Conservation (phyloP, 2,888 invertebrate genomes). For the Hylaea fasciaria region DNA sequence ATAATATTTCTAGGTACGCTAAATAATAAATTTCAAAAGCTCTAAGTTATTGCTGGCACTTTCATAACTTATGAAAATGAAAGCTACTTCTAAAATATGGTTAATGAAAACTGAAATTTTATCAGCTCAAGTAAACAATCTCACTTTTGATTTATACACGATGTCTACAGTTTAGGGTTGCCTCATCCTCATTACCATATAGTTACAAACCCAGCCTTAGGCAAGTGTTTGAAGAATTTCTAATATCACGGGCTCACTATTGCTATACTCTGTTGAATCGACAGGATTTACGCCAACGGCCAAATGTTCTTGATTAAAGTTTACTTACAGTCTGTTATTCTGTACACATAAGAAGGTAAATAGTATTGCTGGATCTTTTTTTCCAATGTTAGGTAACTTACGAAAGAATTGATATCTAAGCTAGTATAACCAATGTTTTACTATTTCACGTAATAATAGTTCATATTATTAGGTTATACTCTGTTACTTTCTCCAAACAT, state of each 20-base stretch:
- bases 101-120: conserved; percentile 10
- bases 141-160: conserved; percentile 9
- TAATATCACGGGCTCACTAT: conserved; percentile 12
- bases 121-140: conserved; percentile 12
- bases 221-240: conserved; percentile 9
- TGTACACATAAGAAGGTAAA: no score
- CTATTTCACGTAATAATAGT: no score
- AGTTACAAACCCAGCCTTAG: conserved; percentile 7
- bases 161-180: conserved; percentile 4
- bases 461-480: no score
- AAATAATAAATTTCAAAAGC: no score
- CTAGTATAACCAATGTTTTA: no score
- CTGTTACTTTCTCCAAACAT: no score
- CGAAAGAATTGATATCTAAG: no score
- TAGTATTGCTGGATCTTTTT: no score
- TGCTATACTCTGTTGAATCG: not conserved
- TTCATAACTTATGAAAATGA: no score
- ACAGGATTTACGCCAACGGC: not conserved
- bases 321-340: not conserved
- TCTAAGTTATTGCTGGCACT: no score
- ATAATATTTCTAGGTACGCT: no score
- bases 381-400: no score
- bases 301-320: not conserved
- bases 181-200: conserved; percentile 4
- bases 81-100: not conserved